Percentiles rank a stretch among this genome's conserved stretches.
Evolutionary conservation across 2,888 invertebrate species (phyloP).

Genomic region (Eubasilissa splendida): DNA sequence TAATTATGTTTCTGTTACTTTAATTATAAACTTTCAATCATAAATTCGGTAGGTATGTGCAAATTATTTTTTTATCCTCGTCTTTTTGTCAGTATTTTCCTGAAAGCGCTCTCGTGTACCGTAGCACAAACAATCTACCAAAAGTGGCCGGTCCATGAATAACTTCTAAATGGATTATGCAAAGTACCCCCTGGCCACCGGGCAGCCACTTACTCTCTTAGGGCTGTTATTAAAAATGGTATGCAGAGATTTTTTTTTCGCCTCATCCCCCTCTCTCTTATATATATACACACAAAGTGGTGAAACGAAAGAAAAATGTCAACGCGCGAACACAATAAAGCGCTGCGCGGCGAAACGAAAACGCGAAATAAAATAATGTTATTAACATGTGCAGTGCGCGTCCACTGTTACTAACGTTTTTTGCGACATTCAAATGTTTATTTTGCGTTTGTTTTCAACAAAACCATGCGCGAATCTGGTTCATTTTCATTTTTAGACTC

Average conservation of each 20-base stretch:
- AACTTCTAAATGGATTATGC: conserved; percentile 57
- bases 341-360: background rate
- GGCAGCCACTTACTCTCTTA: conserved; percentile 17
- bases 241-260: conserved; percentile 46
- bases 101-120: conserved; percentile 28
- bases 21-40: too few relatives aligned
- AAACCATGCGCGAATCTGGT: background rate
- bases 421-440: background rate
- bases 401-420: conserved; percentile 15
- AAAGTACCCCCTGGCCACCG: conserved; percentile 39
- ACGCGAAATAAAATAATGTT: conserved; percentile 16
- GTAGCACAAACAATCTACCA: conserved; percentile 45
- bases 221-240: conserved; percentile 41
- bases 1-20: too few relatives aligned
- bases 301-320: conserved; percentile 53
- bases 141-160: conserved; percentile 52
- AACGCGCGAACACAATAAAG: conserved; percentile 38
- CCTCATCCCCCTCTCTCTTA: conserved; percentile 1
- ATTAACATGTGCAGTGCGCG: conserved; percentile 25
- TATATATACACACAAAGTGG: conserved; percentile 37
- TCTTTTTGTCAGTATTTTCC: background rate
- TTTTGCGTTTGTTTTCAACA: background rate
- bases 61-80: too few relatives aligned
- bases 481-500: too few relatives aligned
- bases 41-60: too few relatives aligned